Conservation (phyloP, 2,888 invertebrate genomes). For the Coenonympha glycerion region DNA sequence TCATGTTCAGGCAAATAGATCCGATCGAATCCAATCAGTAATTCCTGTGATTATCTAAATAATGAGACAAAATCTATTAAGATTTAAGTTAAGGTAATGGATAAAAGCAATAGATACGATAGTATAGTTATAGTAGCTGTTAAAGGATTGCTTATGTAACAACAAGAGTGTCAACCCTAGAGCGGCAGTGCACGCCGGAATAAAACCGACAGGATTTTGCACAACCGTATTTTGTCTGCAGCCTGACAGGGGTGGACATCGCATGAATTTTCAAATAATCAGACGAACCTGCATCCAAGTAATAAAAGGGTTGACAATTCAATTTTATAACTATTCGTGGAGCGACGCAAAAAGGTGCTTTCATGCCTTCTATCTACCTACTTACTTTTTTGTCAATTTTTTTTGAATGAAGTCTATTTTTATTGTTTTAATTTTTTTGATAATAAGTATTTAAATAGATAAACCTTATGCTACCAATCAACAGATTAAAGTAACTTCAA, state of each 20-base stretch:
- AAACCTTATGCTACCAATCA: too few species aligned
- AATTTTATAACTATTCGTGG: slow-evolving; percentile 30
- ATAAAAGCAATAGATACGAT: too few species aligned
- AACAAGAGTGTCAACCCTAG: neutral
- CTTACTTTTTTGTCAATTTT: neutral
- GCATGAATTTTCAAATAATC: slow-evolving; percentile 66
- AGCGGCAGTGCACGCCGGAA: slow-evolving; percentile 32
- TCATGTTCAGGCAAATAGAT: too few species aligned
- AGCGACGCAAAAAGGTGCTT: slow-evolving; percentile 18
- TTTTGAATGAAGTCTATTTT: neutral
- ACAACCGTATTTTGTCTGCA: slow-evolving; percentile 52
- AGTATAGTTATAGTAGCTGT: too few species aligned
- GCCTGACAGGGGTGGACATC: slow-evolving; percentile 53
- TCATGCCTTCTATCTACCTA: slow-evolving; percentile 9
- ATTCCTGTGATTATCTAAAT: too few species aligned
- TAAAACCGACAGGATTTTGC: slow-evolving; percentile 51
- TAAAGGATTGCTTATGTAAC: too few species aligned
- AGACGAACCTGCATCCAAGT: slow-evolving; percentile 38
- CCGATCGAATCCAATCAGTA: too few species aligned
- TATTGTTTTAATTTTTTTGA: too few species aligned
- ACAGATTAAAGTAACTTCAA: too few species aligned
- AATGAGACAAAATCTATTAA: too few species aligned
- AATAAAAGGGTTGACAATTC: slow-evolving; percentile 32
- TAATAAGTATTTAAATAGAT: too few species aligned
- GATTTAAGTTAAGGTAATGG: too few species aligned